Percentiles rank a stretch among this genome's conserved stretches.
Evolutionary conservation across 2,797 vertebrate species (phyloP).

Genomic region (Psittacula echo): DNA sequence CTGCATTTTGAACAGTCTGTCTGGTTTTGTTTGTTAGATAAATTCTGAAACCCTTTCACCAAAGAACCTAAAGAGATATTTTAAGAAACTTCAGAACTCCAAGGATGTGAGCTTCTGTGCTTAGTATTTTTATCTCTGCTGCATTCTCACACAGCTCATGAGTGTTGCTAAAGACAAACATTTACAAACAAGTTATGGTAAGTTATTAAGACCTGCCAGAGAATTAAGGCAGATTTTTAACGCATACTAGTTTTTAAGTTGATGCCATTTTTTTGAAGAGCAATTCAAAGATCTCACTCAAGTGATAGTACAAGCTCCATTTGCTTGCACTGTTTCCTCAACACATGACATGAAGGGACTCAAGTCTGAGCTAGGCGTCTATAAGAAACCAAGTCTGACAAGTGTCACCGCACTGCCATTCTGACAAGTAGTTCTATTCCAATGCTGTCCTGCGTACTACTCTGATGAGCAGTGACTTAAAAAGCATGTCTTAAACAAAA

Average conservation of each 20-base stretch:
- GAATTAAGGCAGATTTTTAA: not conserved
- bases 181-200: not conserved
- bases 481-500: not conserved
- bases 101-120: not conserved
- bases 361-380: not conserved
- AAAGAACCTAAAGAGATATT: not conserved
- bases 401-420: not conserved
- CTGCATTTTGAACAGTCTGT: not conserved
- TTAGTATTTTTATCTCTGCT: not conserved
- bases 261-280: fast-evolving
- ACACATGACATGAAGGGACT: not conserved
- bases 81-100: not conserved
- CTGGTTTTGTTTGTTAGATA: not conserved
- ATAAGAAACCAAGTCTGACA: not conserved
- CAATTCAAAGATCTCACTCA: not conserved
- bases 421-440: not conserved
- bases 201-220: not conserved
- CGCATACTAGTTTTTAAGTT: not conserved
- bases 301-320: not conserved
- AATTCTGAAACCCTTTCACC: not conserved
- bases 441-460: not conserved
- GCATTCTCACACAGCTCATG: not conserved
- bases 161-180: not conserved
- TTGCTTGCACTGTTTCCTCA: not conserved
- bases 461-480: not conserved